Evolutionary conservation across 2,797 vertebrate species (phyloP), one percentile per base, ranked within the genome.

Genomic region (Rhabdophis nuchalis): DNA sequence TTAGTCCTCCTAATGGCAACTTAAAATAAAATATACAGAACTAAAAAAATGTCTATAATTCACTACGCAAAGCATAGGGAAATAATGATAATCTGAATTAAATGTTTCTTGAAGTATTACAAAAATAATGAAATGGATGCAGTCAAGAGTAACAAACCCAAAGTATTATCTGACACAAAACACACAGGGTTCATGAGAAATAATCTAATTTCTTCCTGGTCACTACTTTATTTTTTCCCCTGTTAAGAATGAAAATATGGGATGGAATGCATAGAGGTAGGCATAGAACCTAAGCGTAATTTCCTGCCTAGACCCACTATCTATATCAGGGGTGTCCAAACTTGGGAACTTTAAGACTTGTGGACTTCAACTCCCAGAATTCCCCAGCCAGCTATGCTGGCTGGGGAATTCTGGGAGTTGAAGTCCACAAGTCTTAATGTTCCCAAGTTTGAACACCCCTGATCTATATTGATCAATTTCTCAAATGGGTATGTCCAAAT

Each of bases 11-110:
- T 88, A 93, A 25, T 10, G 36, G 91, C 91, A 89, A 53, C 52
- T 90, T 11, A 86, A 90, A 87, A 57, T 25, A 60, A 12, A 94
- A 93, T 20, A 46, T 72, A 72, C 9, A n/a, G 52, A 11, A 94
- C 91, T 16, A 92, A 58, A 85, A 85, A 54, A 88, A 14, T 52
- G 72, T 92, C 94, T 94, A 94, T 85, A 92, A 91, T 85, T 93
- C 29, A 86, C 12, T 0, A 0, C 46, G 92, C 64, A 36, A 53
- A 68, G 91, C 86, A 87, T 50, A 32, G 88, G 88, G 82, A 20
- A 0, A 0, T 52, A 92, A 1, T 68, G 58, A 85, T 10, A 88
- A 60, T 60, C 27, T 27, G 72, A 82, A 89, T 91, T 94, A 95
- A 95, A 92, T 50, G n/a, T 87, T 92, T 61, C 46, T 93, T 3